These are phyloP conservation scores for Microcebus ravelobensis DNA, from an alignment of 2,113 vertebrate genomes.

Conservation along the genomic window DNA sequence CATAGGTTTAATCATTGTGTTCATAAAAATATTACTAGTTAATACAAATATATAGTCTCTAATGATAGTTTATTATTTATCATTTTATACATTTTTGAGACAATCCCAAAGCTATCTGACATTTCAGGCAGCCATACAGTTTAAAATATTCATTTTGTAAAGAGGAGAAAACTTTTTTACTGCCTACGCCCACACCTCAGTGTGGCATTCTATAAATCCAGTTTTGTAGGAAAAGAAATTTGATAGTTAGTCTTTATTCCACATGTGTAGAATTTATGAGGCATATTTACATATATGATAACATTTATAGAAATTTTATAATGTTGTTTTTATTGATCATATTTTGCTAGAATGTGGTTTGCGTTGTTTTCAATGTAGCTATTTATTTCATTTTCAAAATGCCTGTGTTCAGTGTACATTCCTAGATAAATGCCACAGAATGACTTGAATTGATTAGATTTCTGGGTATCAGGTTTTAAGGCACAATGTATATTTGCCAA, in stretches of 20 bases:
- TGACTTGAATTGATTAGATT: conserved; percentile 64
- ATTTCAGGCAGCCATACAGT: conserved; percentile 49
- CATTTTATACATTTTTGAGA: conserved; percentile 48
- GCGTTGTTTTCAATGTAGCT: conserved; percentile 36
- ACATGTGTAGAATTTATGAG: conserved; percentile 58
- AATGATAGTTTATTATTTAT: conserved; percentile 39
- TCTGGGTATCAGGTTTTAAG: conserved; percentile 30
- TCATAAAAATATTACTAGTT: neutral
- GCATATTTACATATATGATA: conserved; percentile 12
- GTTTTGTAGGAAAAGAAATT: conserved; percentile 55
- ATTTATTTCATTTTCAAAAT: conserved; percentile 65
- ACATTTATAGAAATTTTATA: conserved; percentile 77
- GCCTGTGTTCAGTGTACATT: conserved; percentile 12
- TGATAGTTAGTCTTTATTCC: conserved; percentile 67
- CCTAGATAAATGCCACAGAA: conserved; percentile 51
- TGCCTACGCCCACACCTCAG: conserved; percentile 61
- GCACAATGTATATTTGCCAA: conserved; percentile 70
- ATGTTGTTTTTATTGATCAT: conserved; percentile 32
- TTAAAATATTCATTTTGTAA: conserved; percentile 69
- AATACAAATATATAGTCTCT: conserved; percentile 57
- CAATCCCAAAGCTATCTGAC: conserved; percentile 52
- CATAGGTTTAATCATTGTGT: conserved; percentile 24
- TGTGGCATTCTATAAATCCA: conserved; percentile 60
- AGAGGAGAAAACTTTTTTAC: conserved; percentile 47
- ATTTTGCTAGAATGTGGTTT: conserved; percentile 53